Evolutionary conservation across 2,797 vertebrate species (phyloP).

Genomic region (Coilia nasus): DNA sequence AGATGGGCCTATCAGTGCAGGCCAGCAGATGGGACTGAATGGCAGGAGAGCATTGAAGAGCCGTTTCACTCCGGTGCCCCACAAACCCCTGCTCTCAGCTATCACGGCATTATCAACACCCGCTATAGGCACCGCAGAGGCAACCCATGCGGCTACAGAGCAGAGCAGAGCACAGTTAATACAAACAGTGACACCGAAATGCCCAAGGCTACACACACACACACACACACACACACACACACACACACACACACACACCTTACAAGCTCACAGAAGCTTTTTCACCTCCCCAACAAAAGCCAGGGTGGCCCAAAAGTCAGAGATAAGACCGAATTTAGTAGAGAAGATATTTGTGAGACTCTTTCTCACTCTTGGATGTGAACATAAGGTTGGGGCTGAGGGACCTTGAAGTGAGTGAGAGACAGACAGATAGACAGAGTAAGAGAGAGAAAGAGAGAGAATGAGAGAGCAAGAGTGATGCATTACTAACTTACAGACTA

Average conservation of each 20-base stretch:
- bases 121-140: too few species aligned
- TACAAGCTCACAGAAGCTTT: not conserved
- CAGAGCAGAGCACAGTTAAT: too few species aligned
- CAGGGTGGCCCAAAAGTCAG: not conserved
- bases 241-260: not conserved
- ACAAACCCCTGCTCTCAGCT: not conserved
- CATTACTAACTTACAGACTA: not conserved
- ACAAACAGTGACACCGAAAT: not conserved
- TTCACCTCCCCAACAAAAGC: conserved; percentile 9
- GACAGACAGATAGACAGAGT: too few species aligned
- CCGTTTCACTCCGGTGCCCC: conserved; percentile 1
- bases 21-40: not conserved
- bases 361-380: not conserved
- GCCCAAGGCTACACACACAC: not conserved
- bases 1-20: not conserved
- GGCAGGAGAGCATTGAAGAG: not conserved
- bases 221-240: not conserved
- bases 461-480: not conserved
- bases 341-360: not conserved
- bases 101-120: conserved; percentile 10
- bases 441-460: too few species aligned
- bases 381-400: not conserved
- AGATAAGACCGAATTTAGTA: not conserved
- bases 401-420: not conserved
- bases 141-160: too few species aligned